Evolutionary conservation across 2,797 vertebrate genomes (phyloP).

Genomic region (Dallia pectoralis): DNA sequence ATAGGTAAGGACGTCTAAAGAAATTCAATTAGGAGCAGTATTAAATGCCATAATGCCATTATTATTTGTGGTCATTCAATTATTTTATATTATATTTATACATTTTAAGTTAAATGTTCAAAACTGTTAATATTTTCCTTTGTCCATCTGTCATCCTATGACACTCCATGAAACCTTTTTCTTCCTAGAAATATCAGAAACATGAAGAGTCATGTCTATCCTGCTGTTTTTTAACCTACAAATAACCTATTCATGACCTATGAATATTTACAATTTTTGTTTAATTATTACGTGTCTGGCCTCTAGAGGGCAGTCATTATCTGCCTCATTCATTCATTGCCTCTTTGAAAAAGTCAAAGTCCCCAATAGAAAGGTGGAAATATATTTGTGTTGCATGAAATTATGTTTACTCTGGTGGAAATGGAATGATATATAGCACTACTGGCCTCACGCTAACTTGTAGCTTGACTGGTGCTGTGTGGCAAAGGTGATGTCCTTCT

Average conservation of each 20-base stretch:
- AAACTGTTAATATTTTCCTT: not conserved
- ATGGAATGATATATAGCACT: too few relatives aligned
- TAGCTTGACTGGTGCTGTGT: too few relatives aligned
- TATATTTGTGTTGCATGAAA: too few relatives aligned
- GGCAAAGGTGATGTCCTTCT: too few relatives aligned
- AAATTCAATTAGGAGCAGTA: not conserved
- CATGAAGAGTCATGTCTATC: too few relatives aligned
- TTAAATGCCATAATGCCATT: not conserved
- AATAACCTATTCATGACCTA: not conserved
- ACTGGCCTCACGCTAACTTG: too few relatives aligned
- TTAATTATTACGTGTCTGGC: not conserved
- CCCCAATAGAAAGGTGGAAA: too few relatives aligned
- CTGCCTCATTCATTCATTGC: not conserved
- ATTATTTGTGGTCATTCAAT: not conserved
- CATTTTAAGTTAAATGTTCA: not conserved
- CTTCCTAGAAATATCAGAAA: not conserved
- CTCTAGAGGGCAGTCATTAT: not conserved
- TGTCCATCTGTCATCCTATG: not conserved
- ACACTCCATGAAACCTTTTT: not conserved
- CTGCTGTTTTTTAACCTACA: too few relatives aligned
- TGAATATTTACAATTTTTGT: not conserved
- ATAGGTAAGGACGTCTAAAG: not conserved
- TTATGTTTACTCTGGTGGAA: too few relatives aligned
- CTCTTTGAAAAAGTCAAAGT: too few relatives aligned
- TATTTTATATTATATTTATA: too few relatives aligned